A percentile compares a stretch with the other conserved stretches of the same genome.
Evolutionary conservation across 2,113 vertebrate genomes (phyloP).

Genomic region (Apodemus speciosus): DNA sequence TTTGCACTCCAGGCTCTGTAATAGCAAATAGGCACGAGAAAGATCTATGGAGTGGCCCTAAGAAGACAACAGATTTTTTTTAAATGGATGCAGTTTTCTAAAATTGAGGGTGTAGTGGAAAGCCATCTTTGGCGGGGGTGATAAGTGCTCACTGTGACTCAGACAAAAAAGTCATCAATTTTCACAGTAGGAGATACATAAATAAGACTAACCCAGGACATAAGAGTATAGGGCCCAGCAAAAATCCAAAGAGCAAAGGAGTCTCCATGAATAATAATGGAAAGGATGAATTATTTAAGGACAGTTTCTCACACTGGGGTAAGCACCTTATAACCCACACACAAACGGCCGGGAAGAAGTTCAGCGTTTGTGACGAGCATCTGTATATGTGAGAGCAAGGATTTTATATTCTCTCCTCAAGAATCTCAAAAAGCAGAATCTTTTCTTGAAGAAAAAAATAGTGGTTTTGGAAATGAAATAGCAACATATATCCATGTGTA

Average conservation of each 20-base stretch:
- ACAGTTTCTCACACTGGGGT: not conserved
- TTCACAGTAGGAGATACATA: slow-evolving; percentile 15
- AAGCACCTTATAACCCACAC: not conserved
- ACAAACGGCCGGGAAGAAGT: not conserved
- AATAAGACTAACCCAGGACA: slow-evolving; percentile 37
- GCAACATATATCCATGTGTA: slow-evolving; percentile 74
- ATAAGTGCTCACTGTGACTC: slow-evolving; percentile 10
- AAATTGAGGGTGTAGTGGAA: not conserved
- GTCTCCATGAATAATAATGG: not conserved
- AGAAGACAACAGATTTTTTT: slow-evolving; percentile 4
- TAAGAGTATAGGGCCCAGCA: not conserved
- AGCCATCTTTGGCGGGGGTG: not conserved
- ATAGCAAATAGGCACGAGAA: not conserved
- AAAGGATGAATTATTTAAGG: not conserved
- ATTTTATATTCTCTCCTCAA: not conserved
- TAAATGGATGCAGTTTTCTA: not conserved
- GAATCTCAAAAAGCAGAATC: not conserved
- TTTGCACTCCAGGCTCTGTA: not conserved
- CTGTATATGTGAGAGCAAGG: not conserved
- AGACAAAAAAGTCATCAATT: slow-evolving; percentile 45
- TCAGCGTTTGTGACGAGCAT: not conserved
- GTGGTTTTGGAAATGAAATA: not conserved
- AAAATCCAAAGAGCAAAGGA: not conserved
- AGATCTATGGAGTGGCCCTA: not conserved
- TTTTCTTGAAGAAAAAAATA: not conserved